Percentiles rank a stretch among this genome's conserved stretches.
Conservation (phyloP, 2,113 vertebrate genomes). For the Phodopus roborovskii region DNA sequence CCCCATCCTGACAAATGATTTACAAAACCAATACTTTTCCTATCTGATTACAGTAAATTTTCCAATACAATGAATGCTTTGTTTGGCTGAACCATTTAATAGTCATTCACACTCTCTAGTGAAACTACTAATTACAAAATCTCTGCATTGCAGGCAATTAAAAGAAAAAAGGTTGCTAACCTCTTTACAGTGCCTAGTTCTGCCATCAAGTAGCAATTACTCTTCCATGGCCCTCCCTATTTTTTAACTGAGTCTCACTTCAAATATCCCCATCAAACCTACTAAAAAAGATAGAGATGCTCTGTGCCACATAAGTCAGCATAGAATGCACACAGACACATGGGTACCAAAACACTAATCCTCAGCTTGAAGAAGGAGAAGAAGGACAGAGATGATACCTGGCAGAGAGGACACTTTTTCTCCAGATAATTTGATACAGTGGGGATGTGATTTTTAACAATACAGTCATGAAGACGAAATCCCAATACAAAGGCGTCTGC, state of each 20-base stretch:
- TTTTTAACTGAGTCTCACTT: constrained; percentile 48
- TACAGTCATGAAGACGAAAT: constrained; percentile 6
- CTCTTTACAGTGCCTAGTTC: constrained; percentile 63
- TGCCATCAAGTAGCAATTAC: constrained; percentile 68
- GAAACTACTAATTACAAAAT: constrained; percentile 81
- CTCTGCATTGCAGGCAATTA: constrained; percentile 76
- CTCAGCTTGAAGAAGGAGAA: background rate
- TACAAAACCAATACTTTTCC: constrained; percentile 74
- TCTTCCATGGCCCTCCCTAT: constrained; percentile 15
- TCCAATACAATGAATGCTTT: constrained; percentile 80
- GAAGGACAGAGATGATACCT: background rate
- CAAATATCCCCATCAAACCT: constrained; percentile 34
- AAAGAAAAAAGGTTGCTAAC: constrained; percentile 71
- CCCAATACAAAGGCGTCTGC: background rate
- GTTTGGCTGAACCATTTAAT: constrained; percentile 77
- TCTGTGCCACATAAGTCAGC: background rate
- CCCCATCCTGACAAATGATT: constrained; percentile 60
- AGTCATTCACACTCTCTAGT: constrained; percentile 72
- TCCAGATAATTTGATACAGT: background rate
- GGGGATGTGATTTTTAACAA: background rate
- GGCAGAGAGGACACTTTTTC: background rate
- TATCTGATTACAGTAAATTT: constrained; percentile 81
- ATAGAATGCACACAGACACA: background rate
- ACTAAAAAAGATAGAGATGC: constrained; percentile 1
- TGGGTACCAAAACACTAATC: background rate